Base-by-base conservation (phyloP, 2,797 vertebrate species). In the Enteromius unitaeniatus region DNA sequence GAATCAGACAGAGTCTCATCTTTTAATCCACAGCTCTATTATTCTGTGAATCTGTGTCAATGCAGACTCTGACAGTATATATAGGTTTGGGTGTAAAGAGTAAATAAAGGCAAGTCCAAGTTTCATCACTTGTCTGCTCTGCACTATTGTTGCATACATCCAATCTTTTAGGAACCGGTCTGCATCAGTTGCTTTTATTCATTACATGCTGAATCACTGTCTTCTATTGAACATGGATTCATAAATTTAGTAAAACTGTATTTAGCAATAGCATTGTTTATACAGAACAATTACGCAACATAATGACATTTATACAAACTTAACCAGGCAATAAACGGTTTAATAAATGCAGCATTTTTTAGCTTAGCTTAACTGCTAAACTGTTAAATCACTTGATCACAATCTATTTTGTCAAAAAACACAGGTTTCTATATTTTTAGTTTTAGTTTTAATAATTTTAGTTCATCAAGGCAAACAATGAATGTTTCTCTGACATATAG, bases 61-160 rank as follows among this genome's bases (percentile, higher is more conserved):
- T 34, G 28, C 70, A 34, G 10, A 51, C 4, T 7, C 21, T 13
- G 11, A 69, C 47, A 19, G 17, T 21, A 10, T 21, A 15, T 49
- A 49, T 28, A 31, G 26, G 15, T 51, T 31, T 73, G 70, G 4
- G 70, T 73, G 70, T 31, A 13, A 62, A 73, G 17, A 13, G 26
- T 73, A 51, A 73, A 51, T 21, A 31, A 28, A 51, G 26, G 17
- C 26, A 73, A 73, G 28, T 10, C 15, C 23, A 31, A 10, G 15
- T 31, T 73, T 73, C 26, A 49, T 73, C 26, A 51, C 1, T 26
- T 21, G 4, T 73, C 9, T 51, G 26, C 4, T 73, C 26, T 73
- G 70, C 26, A 73, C 4, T 73, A 31, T 51, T 73, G 26, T 73
- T 51, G 45, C 28, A 17, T 73, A 51, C 47, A 73, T 73, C 45